Conservation (phyloP, 2,113 vertebrate species). For the Merops nubicus region DNA sequence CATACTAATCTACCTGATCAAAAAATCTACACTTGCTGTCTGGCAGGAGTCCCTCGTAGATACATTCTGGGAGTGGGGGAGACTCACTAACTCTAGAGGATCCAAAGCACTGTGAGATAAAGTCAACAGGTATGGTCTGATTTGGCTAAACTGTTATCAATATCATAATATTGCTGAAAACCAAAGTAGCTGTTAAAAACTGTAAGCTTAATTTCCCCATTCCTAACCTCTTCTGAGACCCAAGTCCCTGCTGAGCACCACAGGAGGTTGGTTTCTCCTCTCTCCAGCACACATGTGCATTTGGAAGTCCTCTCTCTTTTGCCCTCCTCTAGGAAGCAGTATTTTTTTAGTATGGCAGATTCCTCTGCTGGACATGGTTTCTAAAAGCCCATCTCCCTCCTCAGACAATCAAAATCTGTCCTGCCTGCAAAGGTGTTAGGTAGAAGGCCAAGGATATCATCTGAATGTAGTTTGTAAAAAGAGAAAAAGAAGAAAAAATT, state of each 20-base stretch:
- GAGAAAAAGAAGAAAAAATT: neutral
- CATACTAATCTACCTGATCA: neutral
- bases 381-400: neutral
- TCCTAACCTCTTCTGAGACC: neutral
- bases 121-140: neutral
- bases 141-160: neutral
- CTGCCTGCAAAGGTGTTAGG: neutral
- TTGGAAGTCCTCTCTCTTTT: neutral
- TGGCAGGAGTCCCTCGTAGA: neutral
- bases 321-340: neutral
- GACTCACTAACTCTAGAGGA: neutral
- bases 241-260: neutral
- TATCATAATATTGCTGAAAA: neutral
- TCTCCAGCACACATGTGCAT: accelerated
- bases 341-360: neutral
- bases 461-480: neutral
- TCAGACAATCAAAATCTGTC: neutral
- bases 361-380: neutral
- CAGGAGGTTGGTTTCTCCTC: neutral
- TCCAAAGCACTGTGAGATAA: neutral
- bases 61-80: neutral
- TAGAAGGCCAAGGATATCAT: neutral
- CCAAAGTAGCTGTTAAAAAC: neutral
- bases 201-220: neutral
- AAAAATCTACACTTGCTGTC: neutral